A percentile compares a stretch with the other conserved stretches of the same genome.
These are phyloP conservation scores for Ctenicera cuprea DNA, from an alignment of 2,888 invertebrate genomes.

Conservation along the genomic window DNA sequence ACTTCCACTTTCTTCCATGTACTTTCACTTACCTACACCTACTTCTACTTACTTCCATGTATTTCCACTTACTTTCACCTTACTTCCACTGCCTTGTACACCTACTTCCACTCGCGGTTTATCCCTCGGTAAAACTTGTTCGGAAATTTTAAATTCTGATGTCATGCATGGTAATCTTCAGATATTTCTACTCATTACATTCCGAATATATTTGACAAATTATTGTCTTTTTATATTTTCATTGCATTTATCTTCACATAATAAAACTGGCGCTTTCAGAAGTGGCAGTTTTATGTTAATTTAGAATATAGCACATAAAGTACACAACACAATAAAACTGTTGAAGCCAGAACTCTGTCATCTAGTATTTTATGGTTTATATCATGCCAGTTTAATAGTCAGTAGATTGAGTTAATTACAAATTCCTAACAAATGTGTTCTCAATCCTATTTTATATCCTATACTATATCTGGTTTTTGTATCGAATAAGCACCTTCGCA, in stretches of 20 bases:
- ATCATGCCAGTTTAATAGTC: background rate
- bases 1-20: too few species aligned
- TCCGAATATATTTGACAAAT: background rate
- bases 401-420: constrained; percentile 8
- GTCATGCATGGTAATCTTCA: too few species aligned
- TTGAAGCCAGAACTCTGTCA: constrained; percentile 3
- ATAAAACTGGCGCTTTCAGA: background rate
- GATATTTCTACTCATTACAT: too few species aligned
- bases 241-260: too few species aligned
- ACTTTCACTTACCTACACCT: too few species aligned
- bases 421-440: background rate
- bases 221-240: background rate
- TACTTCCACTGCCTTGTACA: too few species aligned
- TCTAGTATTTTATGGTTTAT: constrained; percentile 7
- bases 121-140: too few species aligned
- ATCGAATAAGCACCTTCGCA: background rate
- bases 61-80: too few species aligned
- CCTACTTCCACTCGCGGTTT: too few species aligned
- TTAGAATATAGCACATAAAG: constrained; percentile 6
- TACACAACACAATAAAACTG: constrained; percentile 10
- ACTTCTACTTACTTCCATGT: too few species aligned
- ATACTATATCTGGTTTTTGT: constrained; percentile 5
- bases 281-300: constrained; percentile 1
- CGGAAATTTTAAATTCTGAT: too few species aligned
- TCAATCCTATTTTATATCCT: constrained; percentile 10